phyloP scores from a whole-genome alignment of 2,797 vertebrate species.

The Anguilla megastoma region DNA sequence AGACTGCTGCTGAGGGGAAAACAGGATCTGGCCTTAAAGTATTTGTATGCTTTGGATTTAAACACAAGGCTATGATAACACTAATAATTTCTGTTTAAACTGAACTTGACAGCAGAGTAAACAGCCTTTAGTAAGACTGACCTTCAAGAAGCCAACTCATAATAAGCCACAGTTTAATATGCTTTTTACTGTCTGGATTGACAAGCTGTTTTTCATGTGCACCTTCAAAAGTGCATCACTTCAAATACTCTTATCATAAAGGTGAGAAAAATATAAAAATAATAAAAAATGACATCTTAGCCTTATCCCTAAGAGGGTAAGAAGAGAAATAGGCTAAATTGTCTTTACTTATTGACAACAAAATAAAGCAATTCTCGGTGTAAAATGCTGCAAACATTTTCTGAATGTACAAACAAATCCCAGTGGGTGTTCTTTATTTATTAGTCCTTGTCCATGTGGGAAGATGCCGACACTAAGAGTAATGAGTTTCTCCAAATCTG shows the following conservation, averaged over 20 bases:
- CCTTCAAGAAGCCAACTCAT: background rate
- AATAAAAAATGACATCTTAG: background rate
- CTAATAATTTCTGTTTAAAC: constrained; percentile 54
- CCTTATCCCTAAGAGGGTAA: background rate
- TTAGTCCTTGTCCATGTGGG: background rate
- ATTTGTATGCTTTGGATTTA: constrained; percentile 50
- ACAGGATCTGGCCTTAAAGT: constrained; percentile 37
- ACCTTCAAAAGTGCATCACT: background rate
- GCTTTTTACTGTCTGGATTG: background rate
- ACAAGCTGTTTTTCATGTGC: constrained; percentile 27
- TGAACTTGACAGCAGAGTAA: constrained; percentile 60
- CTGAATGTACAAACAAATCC: background rate
- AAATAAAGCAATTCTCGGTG: background rate
- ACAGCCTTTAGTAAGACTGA: constrained; percentile 58
- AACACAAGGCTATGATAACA: constrained; percentile 50
- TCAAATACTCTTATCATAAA: constrained; percentile 20
- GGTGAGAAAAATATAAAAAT: background rate
- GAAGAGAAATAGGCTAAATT: background rate
- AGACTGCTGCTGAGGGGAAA: constrained; percentile 29
- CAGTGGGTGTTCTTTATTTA: background rate
- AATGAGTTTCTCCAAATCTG: background rate
- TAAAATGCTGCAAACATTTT: background rate
- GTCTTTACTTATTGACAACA: background rate
- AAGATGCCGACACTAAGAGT: background rate
- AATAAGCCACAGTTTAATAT: background rate